Percentiles rank a stretch among this genome's conserved stretches.
Conservation (phyloP, 2,797 vertebrate genomes). For the Anguilla anguilla region DNA sequence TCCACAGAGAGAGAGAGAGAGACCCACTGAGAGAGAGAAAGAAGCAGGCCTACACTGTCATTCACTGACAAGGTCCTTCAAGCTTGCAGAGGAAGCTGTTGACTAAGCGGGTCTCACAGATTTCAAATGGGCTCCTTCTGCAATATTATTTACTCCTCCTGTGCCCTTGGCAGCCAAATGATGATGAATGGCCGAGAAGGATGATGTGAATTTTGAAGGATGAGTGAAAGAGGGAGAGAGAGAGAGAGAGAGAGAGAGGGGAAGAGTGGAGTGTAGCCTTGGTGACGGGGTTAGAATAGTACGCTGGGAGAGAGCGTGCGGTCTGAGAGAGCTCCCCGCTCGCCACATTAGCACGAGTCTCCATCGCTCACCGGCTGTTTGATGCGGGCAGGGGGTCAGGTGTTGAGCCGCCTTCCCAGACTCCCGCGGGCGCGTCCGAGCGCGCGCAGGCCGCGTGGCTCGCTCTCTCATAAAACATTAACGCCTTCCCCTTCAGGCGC, state of each 20-base stretch:
- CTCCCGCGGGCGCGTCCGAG: background rate
- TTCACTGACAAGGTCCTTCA: constrained; percentile 51
- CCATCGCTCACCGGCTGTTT: constrained; percentile 15
- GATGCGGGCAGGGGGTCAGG: background rate
- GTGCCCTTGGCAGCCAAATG: constrained; percentile 64
- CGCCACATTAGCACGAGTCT: constrained; percentile 4
- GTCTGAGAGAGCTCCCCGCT: background rate
- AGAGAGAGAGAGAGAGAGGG: background rate
- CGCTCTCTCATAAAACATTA: constrained; percentile 5
- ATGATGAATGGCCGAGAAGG: constrained; percentile 58
- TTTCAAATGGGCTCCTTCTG: constrained; percentile 52
- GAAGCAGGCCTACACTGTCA: constrained; percentile 45
- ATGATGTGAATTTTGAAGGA: constrained; percentile 14
- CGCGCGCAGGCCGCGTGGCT: background rate
- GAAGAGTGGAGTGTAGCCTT: background rate
- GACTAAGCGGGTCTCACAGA: constrained; percentile 52
- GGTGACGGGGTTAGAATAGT: background rate
- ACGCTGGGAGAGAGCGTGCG: background rate
- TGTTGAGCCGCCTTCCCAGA: background rate
- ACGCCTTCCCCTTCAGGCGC: background rate
- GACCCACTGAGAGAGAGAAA: constrained; percentile 43
- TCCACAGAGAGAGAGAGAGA: constrained; percentile 24
- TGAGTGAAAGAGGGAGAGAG: background rate
- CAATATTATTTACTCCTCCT: constrained; percentile 61
- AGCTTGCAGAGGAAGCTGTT: constrained; percentile 40